Percentiles rank a stretch among this genome's conserved stretches.
phyloP scores from a whole-genome alignment of 2,113 vertebrate genomes.

The Menidia beryllina region DNA sequence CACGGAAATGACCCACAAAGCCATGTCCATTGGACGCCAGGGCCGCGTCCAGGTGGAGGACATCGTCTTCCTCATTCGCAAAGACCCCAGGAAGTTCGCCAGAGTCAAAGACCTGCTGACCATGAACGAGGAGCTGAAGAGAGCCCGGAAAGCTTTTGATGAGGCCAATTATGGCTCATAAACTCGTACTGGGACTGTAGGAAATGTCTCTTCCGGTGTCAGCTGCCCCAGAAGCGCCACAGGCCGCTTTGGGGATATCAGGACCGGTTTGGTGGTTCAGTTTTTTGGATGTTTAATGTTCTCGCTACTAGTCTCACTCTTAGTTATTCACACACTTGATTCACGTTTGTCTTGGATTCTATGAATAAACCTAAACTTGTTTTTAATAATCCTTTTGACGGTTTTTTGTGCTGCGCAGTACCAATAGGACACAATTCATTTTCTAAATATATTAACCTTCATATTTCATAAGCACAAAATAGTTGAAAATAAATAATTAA shows the following conservation, averaged over 20 bases:
- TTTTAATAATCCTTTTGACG: background rate
- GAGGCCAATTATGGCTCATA: slow-evolving; percentile 97
- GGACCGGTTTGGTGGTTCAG: background rate
- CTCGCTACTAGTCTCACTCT: background rate
- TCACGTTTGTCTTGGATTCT: no score
- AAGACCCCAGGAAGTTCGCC: slow-evolving; percentile 97
- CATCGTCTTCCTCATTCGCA: slow-evolving; percentile 97
- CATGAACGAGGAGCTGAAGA: slow-evolving; percentile 98
- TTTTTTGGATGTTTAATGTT: background rate
- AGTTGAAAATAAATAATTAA: background rate
- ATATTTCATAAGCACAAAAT: background rate
- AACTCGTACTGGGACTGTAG: background rate
- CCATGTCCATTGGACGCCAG: slow-evolving; percentile 97
- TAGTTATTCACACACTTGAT: background rate
- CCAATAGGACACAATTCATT: background rate
- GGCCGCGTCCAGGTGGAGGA: slow-evolving; percentile 98
- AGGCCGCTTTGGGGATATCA: no score
- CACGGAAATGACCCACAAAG: slow-evolving; percentile 99
- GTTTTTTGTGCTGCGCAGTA: background rate
- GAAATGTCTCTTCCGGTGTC: no score
- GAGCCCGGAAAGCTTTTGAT: slow-evolving; percentile 96
- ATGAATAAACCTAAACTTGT: slow-evolving; percentile 33
- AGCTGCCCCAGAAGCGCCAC: no score
- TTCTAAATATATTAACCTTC: background rate
- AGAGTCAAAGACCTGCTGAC: slow-evolving; percentile 97